Base-by-base conservation (phyloP, 2,888 invertebrate species). In the Resseliella maxima region DNA sequence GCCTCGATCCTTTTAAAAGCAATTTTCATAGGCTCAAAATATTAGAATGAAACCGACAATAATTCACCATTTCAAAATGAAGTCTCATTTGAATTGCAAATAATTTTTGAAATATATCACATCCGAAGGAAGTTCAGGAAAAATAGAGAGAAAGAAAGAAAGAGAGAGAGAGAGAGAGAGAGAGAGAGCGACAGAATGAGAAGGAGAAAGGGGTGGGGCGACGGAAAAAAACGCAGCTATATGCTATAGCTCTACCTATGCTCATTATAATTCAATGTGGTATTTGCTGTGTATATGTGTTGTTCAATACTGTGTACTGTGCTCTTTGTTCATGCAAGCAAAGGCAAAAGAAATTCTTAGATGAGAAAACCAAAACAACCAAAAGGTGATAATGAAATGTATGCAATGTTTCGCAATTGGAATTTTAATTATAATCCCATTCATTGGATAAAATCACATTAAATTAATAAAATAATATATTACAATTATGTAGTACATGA, bases 41-140 rank as follows among this genome's bases (percentile, higher is more conserved):
- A 27, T 59, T 24, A 59, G 24, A 50, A 18, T 18, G 31, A 3
- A 72, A 72, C n/a, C 15, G 72, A 12, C 72, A 31, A 31, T 72
- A 72, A 72, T 31, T 72, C 72, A 35, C n/a, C n/a, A 72, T 72
- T 72, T 72, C 72, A 72, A 72, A 72, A 72, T 72, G 31, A 72
- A 72, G 72, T 31, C 72, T 72, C 72, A 72, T 72, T 72, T 72
- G 72, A 72, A 72, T 72, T 72, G 72, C 72, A 72, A 72, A 72
- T 72, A 31, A 72, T 72, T 72, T 72, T 27, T 72, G 72, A 72
- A 72, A 31, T 72, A n/a, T n/a, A 72, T 72, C 72, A 72, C 72
- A 72, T 72, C 35, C 72, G 72, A 72, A 31, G 72, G 72, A 72
- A 72, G 72, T 3, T 50, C 18, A 18, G 2, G 21, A 50, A 21